Evolutionary conservation across 2,797 vertebrate genomes (phyloP).

Genomic region (Cyclura pinguis): DNA sequence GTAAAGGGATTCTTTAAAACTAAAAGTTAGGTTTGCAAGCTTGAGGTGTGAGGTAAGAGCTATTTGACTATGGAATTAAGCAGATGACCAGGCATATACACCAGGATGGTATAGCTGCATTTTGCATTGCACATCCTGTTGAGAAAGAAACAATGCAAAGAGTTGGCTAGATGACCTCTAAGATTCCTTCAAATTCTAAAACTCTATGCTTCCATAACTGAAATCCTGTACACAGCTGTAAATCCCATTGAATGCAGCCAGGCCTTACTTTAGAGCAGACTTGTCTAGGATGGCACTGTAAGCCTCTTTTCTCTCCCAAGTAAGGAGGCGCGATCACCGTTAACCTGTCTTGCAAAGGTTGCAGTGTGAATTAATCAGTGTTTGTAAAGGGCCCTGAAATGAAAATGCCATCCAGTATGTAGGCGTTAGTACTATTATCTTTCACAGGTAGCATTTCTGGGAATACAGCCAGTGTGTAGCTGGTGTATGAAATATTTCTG

Average conservation of each 20-base stretch:
- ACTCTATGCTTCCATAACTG: neutral
- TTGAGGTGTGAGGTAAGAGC: neutral
- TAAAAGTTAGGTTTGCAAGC: neutral
- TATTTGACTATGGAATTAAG: neutral
- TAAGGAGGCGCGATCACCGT: neutral
- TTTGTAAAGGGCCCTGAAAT: conserved; percentile 20
- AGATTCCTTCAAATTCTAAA: neutral
- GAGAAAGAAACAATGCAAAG: too few species aligned
- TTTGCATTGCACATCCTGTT: neutral
- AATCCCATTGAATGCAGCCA: neutral
- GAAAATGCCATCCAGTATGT: conserved; percentile 39
- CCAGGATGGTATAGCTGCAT: neutral
- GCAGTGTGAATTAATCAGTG: conserved; percentile 32
- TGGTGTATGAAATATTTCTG: conserved; percentile 26
- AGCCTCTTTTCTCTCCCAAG: neutral
- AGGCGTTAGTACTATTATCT: conserved; percentile 20
- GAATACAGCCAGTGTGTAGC: conserved; percentile 29
- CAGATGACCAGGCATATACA: neutral
- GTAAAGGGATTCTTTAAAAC: neutral
- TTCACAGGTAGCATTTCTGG: conserved; percentile 41
- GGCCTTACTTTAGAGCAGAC: neutral
- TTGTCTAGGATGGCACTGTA: neutral
- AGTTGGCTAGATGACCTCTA: neutral
- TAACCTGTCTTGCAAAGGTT: conserved; percentile 28
- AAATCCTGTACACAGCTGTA: neutral